Base-by-base conservation (phyloP, 2,113 vertebrate species). In the Odobenus rosmarus region DNA sequence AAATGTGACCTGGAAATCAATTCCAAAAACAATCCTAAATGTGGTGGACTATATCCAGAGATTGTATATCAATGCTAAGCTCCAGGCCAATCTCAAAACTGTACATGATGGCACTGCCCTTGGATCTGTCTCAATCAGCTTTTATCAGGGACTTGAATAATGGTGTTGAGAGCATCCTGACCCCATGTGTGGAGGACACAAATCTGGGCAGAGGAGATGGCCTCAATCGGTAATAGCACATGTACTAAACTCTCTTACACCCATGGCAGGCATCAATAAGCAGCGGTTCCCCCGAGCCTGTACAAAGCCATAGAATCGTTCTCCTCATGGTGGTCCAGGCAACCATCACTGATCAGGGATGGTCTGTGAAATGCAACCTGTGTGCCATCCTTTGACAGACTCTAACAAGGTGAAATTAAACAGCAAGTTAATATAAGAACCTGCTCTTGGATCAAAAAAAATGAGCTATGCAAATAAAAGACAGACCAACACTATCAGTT, bases 1-100 rank as follows among this genome's bases (percentile, higher is more conserved):
- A 95, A 79, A 79, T 31, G 19, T 83, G 39, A 10, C 72, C 67
- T 92, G 84, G 77, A 84, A 96, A 86, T 90, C 42, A 85, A 18
- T 71, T 81, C 19, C 26, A 21, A 95, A 81, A 81, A 23, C 2
- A 90, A 69, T 23, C 5, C 28, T 77, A 69, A 89, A 28, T 55
- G 21, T 88, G 77, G 39, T 14, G 59, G 64, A n/a, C 67, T 49
- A 2, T n/a, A 26, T 19, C 36, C 23, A 92, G 5, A 71, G 23
- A 61, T 4, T 26, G 33, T 4, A 28, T 24, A 23, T 31, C 36
- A 59, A 3, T 31, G 69, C 51, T 18, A n/a, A 36, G 23, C 39
- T 53, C 4, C 36, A 93, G 53, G 46, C 51, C 89, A 77, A 0
- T 13, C 51, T 91, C 86, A 64, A 31, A 62, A 19, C 23, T 81